Conservation (phyloP, 2,888 invertebrate species). For the Cephus runcator region DNA sequence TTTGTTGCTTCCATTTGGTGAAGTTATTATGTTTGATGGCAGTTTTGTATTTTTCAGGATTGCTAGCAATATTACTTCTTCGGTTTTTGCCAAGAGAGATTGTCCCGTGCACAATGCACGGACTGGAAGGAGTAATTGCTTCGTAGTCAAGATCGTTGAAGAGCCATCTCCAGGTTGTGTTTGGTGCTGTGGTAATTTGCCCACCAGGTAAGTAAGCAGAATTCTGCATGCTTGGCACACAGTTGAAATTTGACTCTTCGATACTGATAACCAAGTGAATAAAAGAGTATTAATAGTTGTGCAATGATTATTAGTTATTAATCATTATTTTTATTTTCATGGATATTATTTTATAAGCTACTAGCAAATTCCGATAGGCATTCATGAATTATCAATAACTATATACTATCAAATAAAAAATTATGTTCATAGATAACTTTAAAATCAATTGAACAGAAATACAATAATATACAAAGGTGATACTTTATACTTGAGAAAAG, state of each 20-base stretch:
- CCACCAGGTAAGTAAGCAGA: conserved; percentile 74
- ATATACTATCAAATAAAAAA: not conserved
- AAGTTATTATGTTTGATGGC: conserved; percentile 67
- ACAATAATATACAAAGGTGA: not conserved
- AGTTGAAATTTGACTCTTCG: conserved; percentile 74
- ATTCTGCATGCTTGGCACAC: conserved; percentile 77
- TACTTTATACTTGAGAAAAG: not conserved
- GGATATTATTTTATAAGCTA: not conserved
- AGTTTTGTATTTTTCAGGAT: conserved; percentile 78
- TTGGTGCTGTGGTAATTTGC: conserved; percentile 61
- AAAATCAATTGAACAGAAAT: not conserved
- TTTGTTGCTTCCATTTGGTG: conserved; percentile 68
- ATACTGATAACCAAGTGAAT: conserved; percentile 67
- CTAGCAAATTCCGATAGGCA: not conserved
- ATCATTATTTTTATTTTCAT: not conserved
- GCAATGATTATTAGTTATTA: not conserved
- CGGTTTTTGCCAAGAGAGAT: conserved; percentile 78
- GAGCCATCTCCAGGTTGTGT: conserved; percentile 48
- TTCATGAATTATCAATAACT: not conserved
- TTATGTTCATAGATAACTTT: not conserved
- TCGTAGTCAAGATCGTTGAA: conserved; percentile 62
- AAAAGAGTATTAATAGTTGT: not conserved
- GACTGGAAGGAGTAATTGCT: conserved; percentile 74
- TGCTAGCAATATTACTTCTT: conserved; percentile 80
- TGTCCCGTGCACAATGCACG: conserved; percentile 78